Evolutionary conservation across 2,797 vertebrate species (phyloP).

Genomic region (Onychomys torridus): DNA sequence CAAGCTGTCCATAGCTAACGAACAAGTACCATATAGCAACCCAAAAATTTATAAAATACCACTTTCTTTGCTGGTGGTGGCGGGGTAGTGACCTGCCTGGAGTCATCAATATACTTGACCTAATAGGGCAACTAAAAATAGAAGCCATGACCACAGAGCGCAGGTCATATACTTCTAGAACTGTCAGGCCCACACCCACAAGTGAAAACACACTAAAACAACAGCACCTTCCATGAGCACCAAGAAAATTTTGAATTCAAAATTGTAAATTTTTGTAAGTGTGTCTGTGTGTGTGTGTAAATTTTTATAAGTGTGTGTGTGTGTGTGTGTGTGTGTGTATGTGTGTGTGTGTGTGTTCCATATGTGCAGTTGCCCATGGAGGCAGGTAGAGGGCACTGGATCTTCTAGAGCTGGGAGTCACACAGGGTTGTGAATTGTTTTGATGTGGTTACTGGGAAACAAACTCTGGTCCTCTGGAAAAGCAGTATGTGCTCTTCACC

Average conservation of each 20-base stretch:
- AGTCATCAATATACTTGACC: not conserved
- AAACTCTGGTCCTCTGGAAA: not conserved
- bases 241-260: not conserved
- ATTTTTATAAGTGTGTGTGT: not conserved
- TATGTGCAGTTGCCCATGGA: not conserved
- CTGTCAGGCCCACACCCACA: rapidly evolving
- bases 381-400: not conserved
- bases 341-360: not conserved
- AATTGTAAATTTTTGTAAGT: not conserved
- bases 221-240: not conserved
- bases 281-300: not conserved
- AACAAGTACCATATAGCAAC: not conserved
- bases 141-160: not conserved
- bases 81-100: not conserved
- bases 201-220: not conserved
- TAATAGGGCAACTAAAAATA: not conserved
- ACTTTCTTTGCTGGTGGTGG: not conserved
- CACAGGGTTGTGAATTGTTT: no score
- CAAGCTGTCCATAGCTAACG: not conserved
- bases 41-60: not conserved
- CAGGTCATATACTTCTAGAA: not conserved
- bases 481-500: not conserved
- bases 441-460: not conserved
- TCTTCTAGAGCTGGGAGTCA: not conserved
- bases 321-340: not conserved